Base-by-base conservation (phyloP, 2,797 vertebrate genomes). In the Ambastaia sidthimunki region DNA sequence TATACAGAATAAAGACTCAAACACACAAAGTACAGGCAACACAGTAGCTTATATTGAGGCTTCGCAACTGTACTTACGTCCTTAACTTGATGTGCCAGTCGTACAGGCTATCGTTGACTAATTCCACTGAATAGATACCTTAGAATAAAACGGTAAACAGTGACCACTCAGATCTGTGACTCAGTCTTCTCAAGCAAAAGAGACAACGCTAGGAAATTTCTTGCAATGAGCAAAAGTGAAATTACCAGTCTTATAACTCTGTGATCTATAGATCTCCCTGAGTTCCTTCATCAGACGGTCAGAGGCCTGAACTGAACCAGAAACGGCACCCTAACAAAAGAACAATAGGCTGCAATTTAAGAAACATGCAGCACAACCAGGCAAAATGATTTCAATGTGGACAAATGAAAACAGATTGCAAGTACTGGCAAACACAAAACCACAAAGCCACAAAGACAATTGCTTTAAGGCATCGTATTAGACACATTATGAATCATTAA, bases 211-310 rank as follows among this genome's bases (percentile, higher is more conserved):
- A 18, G 4, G 52, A 28, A 44, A 37, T 4, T 55, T 68, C 11
- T 2, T 31, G 55, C n/a, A 34, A 47, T 21, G 10, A 0, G 19
- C n/a, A 59, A 18, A 7, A 54, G 15, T 23, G 62, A 55, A 72
- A 90, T 87, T 91, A 98, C 97, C 97, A 89, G 97, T 95, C 92
- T 99, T 99, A 89, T 97, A 99, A 93, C 97, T 99, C 93, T 98
- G 96, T 86, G 98, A 99, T 91, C 97, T 93, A 92, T 99, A 99
- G 91, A 99, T 98, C 92, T 99, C 97, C 94, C 97, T 93, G 89
- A 99, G 96, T 91, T 99, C 98, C 95, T 98, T 99, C 97, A 98
- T 98, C 83, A 99, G 95, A 86, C 98, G 96, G 88, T 99, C 98
- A 75, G 98, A 98, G 80, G 98, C 98, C 90, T 99, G 98, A 80